These are phyloP conservation scores for Ricordea florida DNA, from an alignment of 92 coral and sea anemone species.

Conservation along the genomic window DNA sequence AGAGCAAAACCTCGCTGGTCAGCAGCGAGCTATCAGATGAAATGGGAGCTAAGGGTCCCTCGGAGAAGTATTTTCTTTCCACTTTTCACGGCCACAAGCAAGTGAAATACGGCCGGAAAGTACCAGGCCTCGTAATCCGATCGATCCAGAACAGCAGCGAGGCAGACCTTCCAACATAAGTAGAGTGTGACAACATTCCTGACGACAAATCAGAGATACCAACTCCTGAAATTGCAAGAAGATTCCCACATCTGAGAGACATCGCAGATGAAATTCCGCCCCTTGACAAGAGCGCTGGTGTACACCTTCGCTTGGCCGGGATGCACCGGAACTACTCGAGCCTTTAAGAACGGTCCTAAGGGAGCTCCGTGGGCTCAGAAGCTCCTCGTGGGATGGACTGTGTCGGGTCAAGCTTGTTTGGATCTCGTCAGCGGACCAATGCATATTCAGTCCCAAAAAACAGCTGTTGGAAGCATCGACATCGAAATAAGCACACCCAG, in stretches of 20 bases:
- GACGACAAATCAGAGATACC: slow-evolving; percentile 63
- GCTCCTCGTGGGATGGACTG: slow-evolving; percentile 9
- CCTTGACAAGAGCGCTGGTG: slow-evolving; percentile 8
- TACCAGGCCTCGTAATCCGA: slow-evolving; percentile 29
- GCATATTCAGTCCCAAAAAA: too few relatives aligned
- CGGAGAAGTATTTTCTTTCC: slow-evolving; percentile 46
- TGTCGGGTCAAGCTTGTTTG: too few relatives aligned
- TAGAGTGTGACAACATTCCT: slow-evolving; percentile 64
- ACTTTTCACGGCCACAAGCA: slow-evolving; percentile 45
- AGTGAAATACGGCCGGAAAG: slow-evolving; percentile 51
- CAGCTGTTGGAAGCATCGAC: too few relatives aligned
- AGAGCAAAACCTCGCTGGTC: slow-evolving; percentile 56
- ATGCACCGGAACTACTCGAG: slow-evolving; percentile 38
- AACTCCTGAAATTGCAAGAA: slow-evolving; percentile 58
- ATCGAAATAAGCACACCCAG: too few relatives aligned
- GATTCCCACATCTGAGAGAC: slow-evolving; percentile 22
- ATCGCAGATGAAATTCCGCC: slow-evolving; percentile 52
- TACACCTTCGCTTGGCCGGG: slow-evolving; percentile 33
- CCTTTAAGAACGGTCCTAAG: slow-evolving; percentile 24
- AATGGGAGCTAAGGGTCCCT: slow-evolving; percentile 38
- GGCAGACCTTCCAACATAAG: slow-evolving; percentile 42
- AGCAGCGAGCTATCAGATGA: slow-evolving; percentile 45
- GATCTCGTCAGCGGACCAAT: too few relatives aligned
- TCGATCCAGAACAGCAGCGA: slow-evolving; percentile 26
- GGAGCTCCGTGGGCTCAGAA: slow-evolving; percentile 40